Evolutionary conservation across 2,797 vertebrate genomes (phyloP), one percentile per base, ranked within the genome.

Genomic region (Pempheris klunzingeri): DNA sequence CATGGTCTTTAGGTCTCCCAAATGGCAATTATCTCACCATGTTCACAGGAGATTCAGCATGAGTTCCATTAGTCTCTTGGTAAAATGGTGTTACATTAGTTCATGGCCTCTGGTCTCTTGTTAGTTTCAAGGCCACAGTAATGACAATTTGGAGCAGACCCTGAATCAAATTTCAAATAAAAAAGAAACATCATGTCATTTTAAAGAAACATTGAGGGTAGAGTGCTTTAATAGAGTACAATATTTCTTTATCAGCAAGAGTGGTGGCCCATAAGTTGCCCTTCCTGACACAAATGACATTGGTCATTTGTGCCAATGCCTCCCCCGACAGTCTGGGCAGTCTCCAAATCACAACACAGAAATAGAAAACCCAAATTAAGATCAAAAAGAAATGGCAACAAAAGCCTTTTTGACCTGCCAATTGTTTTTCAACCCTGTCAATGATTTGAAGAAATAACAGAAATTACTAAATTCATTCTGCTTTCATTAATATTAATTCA

Each of bases 21-120:
- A 87, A 92, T 78, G 81, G 87, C 82, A 90, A 93, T 93, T 92
- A 94, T 91, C 91, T 81, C 81, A 65, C 79, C 72, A 63, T 90
- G 90, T 87, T 92, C 90, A 87, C 90, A 90, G 84, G 90, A 92
- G 87, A 91, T 91, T 87, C 86, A 87, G 83, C 87, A 84, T 81
- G 86, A 87, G 82, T 84, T 91, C 86, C 84, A 91, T 92, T 93
- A 88, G 83, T 78, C 64, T 83, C 83, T 62, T 83, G 78, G 87
- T 81, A 81, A 74, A 90, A 88, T 61, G 80, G 66, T 65, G 83
- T 88, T 74, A 74, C 64, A 76, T 85, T 76, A 84, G 78, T 82
- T 88, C 75, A 79, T 83, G 80, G 67, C 74, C 73, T 83, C 82
- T 86, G 83, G 63, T 81, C 81, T 82, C 63, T 77, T 78, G 79